Evolutionary conservation across 2,797 vertebrate species (phyloP).

Genomic region (Tragopan temminckii): DNA sequence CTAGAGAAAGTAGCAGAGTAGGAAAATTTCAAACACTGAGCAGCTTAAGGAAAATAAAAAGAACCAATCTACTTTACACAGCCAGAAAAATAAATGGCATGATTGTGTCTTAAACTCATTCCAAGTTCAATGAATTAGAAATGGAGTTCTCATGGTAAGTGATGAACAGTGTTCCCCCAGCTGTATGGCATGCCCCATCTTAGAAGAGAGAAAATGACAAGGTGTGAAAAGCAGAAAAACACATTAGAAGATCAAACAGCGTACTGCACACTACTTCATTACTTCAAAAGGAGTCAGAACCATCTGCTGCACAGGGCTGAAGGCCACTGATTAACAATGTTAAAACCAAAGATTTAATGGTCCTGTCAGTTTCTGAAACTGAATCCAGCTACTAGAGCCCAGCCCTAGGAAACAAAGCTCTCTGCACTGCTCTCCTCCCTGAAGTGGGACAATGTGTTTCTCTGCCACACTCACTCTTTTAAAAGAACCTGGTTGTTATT

Average conservation of each 20-base stretch:
- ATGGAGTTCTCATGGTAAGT: rapidly evolving
- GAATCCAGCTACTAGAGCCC: neutral
- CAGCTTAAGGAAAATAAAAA: neutral
- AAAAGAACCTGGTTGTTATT: neutral
- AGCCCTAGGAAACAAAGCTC: neutral
- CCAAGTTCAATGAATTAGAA: rapidly evolving
- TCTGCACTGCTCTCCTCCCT: neutral
- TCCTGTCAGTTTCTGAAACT: neutral
- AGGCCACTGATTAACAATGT: neutral
- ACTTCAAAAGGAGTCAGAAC: neutral
- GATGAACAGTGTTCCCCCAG: neutral
- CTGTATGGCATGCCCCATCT: rapidly evolving
- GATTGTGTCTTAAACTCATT: rapidly evolving
- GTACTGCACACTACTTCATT: neutral
- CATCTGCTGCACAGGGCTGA: neutral
- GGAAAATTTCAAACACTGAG: neutral
- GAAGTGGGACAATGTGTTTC: neutral
- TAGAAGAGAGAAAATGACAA: neutral
- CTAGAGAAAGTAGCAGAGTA: neutral
- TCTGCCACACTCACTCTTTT: neutral
- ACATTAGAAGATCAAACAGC: neutral
- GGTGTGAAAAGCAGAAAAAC: neutral
- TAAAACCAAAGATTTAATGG: neutral
- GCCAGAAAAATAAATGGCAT: neutral
- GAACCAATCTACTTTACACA: neutral